Evolutionary conservation across 2,888 invertebrate species (phyloP), one percentile per base, ranked within the genome.

Genomic region (Drosophila kambysellisi): DNA sequence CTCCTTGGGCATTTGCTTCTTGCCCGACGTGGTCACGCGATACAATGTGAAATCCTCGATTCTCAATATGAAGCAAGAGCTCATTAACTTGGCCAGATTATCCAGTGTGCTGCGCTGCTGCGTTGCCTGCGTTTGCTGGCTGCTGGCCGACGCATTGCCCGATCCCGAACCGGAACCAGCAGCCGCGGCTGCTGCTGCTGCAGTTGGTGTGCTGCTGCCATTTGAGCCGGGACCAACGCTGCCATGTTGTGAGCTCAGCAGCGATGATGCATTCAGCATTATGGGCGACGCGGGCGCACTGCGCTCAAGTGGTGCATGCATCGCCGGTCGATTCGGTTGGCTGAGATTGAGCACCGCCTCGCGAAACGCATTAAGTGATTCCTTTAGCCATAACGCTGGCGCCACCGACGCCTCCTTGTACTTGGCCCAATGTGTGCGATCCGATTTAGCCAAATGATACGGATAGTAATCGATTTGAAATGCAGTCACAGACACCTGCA

Each of bases 391-490:
- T 77, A 97, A 95, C 33, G 95, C 96, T 88, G 96, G 97, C 3
- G 97, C 96, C 0, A 96, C 96, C 7, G 96, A 95, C 57, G 96
- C 95, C 93, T 98, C 97, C 91, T 95, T 95, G 89, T 96, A 96
- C 78, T 96, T 96, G 46, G 97, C 95, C 99, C 99, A 99, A 92
- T 98, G 97, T 79, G 96, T 95, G 69, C 99, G 94, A 92, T 97
- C 97, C 39, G 97, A 96, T 88, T 97, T 95, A 37, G 98, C 98
- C 90, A 97, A 95, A 93, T 99, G 99, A 94, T 98, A 99, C 0
- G 99, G 99, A 94, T 99, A 99, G 91, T 97, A 96, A 93, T 99
- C 99, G 2, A 99, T 94, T 94, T 97, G 97, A 94, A 97, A 96
- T 91, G 96, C 96, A 77, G 96, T 96, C 48, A 99, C 94, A 0